A percentile compares a stretch with the other conserved stretches of the same genome.
Conservation (phyloP, 2,113 vertebrate genomes). For the Ciconia maguari region DNA sequence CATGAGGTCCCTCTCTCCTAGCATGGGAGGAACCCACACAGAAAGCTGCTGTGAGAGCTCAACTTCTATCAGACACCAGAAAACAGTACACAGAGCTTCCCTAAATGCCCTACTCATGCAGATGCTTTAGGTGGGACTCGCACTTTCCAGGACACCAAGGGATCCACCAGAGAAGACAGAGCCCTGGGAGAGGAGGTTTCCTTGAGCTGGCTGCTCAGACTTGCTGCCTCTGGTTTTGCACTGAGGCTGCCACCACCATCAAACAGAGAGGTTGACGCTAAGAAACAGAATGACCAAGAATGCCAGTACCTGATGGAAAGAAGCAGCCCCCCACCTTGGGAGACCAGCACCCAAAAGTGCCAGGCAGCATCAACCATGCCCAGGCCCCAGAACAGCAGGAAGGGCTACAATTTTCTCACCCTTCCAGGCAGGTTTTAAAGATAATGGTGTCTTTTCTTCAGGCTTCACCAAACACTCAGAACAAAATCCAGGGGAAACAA, state of each 20-base stretch:
- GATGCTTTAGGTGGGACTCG: not conserved
- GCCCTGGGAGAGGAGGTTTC: not conserved
- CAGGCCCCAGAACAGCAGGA: not conserved
- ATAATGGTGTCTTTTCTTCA: not conserved
- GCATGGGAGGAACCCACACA: not conserved
- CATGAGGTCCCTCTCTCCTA: not conserved
- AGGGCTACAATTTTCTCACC: not conserved
- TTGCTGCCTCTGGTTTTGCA: not conserved
- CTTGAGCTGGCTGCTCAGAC: not conserved
- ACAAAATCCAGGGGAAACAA: slow-evolving; percentile 15
- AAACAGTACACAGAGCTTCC: not conserved
- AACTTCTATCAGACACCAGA: not conserved
- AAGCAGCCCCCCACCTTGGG: not conserved
- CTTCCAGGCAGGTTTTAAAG: not conserved
- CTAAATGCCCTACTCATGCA: not conserved
- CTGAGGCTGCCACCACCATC: not conserved
- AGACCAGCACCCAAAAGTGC: not conserved
- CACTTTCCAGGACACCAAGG: not conserved
- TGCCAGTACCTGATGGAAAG: not conserved
- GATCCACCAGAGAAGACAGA: not conserved
- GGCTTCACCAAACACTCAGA: not conserved
- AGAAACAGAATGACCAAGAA: not conserved
- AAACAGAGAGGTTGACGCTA: not conserved
- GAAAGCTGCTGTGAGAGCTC: not conserved
- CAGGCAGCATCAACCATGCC: not conserved